These are phyloP conservation scores for Liparis tanakae DNA, from an alignment of 2,797 vertebrate genomes.

Conservation along the genomic window DNA sequence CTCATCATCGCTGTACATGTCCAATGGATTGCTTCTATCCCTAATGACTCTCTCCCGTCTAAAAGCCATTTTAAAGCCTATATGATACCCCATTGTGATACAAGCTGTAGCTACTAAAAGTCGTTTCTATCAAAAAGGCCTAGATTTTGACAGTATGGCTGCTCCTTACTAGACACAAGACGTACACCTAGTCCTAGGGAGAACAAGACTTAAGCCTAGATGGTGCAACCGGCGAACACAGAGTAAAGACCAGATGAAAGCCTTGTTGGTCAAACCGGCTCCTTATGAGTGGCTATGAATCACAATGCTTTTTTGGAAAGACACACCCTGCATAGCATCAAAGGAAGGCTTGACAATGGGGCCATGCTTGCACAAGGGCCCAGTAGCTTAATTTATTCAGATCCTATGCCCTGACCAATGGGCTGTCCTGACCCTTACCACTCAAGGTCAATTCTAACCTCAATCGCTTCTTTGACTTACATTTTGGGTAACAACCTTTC, in stretches of 20 bases:
- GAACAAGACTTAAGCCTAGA: neutral
- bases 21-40: no score
- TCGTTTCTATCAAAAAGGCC: neutral
- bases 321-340: neutral
- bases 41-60: no score
- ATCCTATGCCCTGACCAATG: neutral
- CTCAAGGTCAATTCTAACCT: no score
- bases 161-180: neutral
- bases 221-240: neutral
- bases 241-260: neutral
- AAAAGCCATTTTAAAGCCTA: no score
- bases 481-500: no score
- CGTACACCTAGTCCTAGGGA: neutral
- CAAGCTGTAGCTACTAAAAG: no score
- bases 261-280: neutral
- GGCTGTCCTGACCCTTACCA: neutral
- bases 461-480: no score
- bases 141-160: neutral
- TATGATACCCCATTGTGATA: no score
- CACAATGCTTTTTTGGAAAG: neutral
- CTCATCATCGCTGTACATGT: no score
- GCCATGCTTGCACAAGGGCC: no score
- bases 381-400: neutral
- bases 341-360: neutral
- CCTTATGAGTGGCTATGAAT: neutral